Evolutionary conservation across 2,113 vertebrate species (phyloP).

Genomic region (Lampris incognitus): DNA sequence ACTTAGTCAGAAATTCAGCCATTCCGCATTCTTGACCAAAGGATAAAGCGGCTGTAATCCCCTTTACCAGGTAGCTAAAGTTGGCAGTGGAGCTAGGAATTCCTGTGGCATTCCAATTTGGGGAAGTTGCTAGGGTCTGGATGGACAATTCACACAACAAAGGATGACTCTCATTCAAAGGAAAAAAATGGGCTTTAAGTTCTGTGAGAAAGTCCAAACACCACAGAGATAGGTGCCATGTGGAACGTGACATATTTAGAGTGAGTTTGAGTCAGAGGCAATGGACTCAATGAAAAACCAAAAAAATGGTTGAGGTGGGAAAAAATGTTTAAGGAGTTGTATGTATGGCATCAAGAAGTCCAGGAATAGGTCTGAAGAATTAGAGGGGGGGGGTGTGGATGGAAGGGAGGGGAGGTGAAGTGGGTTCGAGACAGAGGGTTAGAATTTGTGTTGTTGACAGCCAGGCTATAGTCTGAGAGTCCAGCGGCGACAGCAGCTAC

Average conservation of each 20-base stretch:
- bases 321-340: not conserved
- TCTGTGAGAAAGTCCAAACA: constrained; percentile 77
- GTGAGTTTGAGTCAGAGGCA: constrained; percentile 53
- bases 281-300: constrained; percentile 20
- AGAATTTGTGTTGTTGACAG: constrained; percentile 48
- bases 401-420: not conserved
- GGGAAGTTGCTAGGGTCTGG: constrained; percentile 86
- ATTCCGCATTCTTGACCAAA: constrained; percentile 87
- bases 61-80: constrained; percentile 86
- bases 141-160: constrained; percentile 81
- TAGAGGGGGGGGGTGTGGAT: not conserved
- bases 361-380: constrained; percentile 2
- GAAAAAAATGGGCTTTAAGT: constrained; percentile 77
- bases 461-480: constrained; percentile 23
- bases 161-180: constrained; percentile 76
- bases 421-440: constrained; percentile 24
- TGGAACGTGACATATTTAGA: constrained; percentile 66
- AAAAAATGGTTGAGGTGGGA: constrained; percentile 20
- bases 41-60: constrained; percentile 91
- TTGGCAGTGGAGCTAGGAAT: constrained; percentile 85
- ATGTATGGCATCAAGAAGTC: constrained; percentile 39
- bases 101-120: constrained; percentile 87
- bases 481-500: constrained; percentile 57
- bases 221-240: constrained; percentile 67
- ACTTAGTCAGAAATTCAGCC: constrained; percentile 86